A percentile compares a stretch with the other conserved stretches of the same genome.
Conservation (phyloP, 2,113 vertebrate species). For the Limnothrissa miodon region DNA sequence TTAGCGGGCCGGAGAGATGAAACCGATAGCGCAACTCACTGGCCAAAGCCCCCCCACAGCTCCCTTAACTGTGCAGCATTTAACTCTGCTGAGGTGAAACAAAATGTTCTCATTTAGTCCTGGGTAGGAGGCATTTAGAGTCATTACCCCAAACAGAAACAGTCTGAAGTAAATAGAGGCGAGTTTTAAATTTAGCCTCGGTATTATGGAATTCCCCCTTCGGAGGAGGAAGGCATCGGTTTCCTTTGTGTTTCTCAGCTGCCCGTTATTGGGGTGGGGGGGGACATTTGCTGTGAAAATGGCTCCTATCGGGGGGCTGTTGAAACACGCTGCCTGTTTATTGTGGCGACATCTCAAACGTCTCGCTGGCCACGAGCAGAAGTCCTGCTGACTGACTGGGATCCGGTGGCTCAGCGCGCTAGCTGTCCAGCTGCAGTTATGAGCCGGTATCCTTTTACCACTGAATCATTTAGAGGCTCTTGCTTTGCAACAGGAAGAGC, state of each 20-base stretch:
- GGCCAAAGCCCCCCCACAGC: background rate
- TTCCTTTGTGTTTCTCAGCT: background rate
- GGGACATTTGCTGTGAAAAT: background rate
- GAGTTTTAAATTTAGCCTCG: background rate
- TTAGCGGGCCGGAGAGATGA: background rate
- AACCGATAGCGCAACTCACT: background rate
- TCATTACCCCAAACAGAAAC: conserved; percentile 20
- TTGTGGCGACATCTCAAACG: conserved; percentile 2
- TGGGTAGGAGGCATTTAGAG: background rate
- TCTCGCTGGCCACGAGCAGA: background rate
- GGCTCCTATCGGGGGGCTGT: background rate
- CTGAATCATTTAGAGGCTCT: conserved; percentile 36
- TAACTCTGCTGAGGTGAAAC: background rate
- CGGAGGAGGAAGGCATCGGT: background rate
- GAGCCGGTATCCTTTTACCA: conserved; percentile 29
- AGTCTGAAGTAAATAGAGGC: conserved; percentile 14
- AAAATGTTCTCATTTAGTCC: background rate
- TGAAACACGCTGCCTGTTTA: background rate
- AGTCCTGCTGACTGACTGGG: conserved; percentile 1
- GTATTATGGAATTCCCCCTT: conserved; percentile 11
- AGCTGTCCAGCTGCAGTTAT: conserved; percentile 10
- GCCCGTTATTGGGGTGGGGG: background rate
- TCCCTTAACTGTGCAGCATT: background rate
- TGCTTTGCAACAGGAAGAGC: conserved; percentile 4
- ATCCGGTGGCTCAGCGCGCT: background rate